A percentile compares a stretch with the other conserved stretches of the same genome.
Conservation (phyloP, 2,888 invertebrate genomes). For the Apocheima hispidaria region DNA sequence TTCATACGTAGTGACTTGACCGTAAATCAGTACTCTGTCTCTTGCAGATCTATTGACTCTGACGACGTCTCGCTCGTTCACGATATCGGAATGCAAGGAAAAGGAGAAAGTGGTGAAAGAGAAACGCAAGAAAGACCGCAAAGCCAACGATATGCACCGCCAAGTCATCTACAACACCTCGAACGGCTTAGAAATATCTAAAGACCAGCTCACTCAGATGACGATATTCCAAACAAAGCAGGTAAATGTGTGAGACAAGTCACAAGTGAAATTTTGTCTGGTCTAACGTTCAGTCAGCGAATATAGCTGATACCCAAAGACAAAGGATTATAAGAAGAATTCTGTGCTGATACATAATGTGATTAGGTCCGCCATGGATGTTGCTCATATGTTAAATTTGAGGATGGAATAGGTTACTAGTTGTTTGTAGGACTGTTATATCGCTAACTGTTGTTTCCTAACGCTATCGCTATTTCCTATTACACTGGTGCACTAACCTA, state of each 20-base stretch:
- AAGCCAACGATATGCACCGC: slow-evolving; percentile 67
- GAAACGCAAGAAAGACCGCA: slow-evolving; percentile 69
- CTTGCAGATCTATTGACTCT: slow-evolving; percentile 68
- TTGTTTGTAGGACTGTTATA: too few species aligned
- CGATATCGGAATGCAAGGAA: slow-evolving; percentile 73
- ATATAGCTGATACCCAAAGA: neutral
- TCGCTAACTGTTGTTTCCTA: too few species aligned
- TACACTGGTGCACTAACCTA: too few species aligned
- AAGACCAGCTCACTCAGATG: slow-evolving; percentile 89
- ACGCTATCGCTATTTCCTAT: too few species aligned
- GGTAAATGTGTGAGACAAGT: slow-evolving; percentile 54
- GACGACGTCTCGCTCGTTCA: slow-evolving; percentile 76
- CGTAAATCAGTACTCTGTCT: neutral
- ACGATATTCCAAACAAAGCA: slow-evolving; percentile 92
- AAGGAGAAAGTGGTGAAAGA: slow-evolving; percentile 59
- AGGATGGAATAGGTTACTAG: too few species aligned
- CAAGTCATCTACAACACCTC: slow-evolving; percentile 86
- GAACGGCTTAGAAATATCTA: slow-evolving; percentile 87
- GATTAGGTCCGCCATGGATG: too few species aligned
- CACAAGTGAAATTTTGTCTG: neutral
- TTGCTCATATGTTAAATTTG: too few species aligned
- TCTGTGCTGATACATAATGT: too few species aligned
- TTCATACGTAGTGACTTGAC: too few species aligned
- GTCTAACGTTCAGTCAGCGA: neutral
- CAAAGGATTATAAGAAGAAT: too few species aligned